A percentile compares a stretch with the other conserved stretches of the same genome.
Conservation (phyloP, 2,888 invertebrate species). For the Pseudococcus viburni region DNA sequence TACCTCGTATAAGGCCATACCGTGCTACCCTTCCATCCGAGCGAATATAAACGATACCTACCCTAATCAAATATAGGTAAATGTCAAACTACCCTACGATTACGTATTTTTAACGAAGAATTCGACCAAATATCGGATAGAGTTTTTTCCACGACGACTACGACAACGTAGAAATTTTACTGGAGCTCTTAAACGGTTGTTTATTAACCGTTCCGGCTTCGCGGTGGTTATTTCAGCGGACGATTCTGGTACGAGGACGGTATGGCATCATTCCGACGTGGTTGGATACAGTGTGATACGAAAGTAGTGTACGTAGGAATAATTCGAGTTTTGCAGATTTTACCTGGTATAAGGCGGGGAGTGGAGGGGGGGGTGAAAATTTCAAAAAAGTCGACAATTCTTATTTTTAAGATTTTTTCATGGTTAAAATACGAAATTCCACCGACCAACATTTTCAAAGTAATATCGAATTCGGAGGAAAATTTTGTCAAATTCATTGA, state of each 20-base stretch:
- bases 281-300: no score
- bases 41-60: background rate
- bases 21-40: background rate
- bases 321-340: no score
- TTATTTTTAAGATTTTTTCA: no score
- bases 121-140: background rate
- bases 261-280: background rate
- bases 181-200: background rate
- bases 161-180: background rate
- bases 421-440: no score
- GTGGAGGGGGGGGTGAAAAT: no score
- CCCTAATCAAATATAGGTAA: background rate
- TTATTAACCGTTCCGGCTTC: conserved; percentile 10
- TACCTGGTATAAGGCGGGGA: no score
- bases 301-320: no score
- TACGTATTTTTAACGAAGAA: background rate
- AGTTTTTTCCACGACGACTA: background rate
- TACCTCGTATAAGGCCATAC: background rate
- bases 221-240: background rate
- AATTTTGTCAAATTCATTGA: no score
- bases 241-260: background rate
- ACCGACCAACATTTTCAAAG: no score
- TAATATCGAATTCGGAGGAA: no score
- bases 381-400: no score
- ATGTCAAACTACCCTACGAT: background rate